Percentiles rank a stretch among this genome's conserved stretches.
These are phyloP conservation scores for Argentina silus DNA, from an alignment of 2,797 vertebrate genomes.

Conservation along the genomic window DNA sequence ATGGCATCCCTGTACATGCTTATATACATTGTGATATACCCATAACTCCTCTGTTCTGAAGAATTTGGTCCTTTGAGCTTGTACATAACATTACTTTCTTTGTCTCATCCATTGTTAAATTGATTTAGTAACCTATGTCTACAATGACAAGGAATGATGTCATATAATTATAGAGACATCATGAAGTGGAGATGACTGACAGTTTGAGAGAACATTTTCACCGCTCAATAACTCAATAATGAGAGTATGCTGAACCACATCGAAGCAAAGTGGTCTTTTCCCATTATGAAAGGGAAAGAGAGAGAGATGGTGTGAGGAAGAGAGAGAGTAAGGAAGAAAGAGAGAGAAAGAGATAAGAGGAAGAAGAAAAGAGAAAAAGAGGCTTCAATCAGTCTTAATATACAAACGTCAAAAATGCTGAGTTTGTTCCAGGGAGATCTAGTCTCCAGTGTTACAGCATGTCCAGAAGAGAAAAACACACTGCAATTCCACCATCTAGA, in stretches of 20 bases:
- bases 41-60: slow-evolving; percentile 55
- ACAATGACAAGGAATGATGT: slow-evolving; percentile 54
- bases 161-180: slow-evolving; percentile 61
- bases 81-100: slow-evolving; percentile 40
- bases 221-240: slow-evolving; percentile 45
- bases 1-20: slow-evolving; percentile 66
- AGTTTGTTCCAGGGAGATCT: slow-evolving; percentile 49
- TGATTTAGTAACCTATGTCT: slow-evolving; percentile 55
- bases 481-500: slow-evolving; percentile 36
- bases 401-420: slow-evolving; percentile 72
- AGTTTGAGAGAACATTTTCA: slow-evolving; percentile 46
- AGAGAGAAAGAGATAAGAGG: slow-evolving; percentile 44
- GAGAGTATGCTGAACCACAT: slow-evolving; percentile 50
- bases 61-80: slow-evolving; percentile 60
- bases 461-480: slow-evolving; percentile 33
- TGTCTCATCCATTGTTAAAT: slow-evolving; percentile 33
- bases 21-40: slow-evolving; percentile 53
- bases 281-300: slow-evolving; percentile 31
- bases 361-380: slow-evolving; percentile 27
- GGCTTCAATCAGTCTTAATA: slow-evolving; percentile 57
- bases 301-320: slow-evolving; percentile 37
- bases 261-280: slow-evolving; percentile 12
- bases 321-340: slow-evolving; percentile 54
- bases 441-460: slow-evolving; percentile 28
- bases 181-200: slow-evolving; percentile 48